Evolutionary conservation across 2,113 vertebrate genomes (phyloP).

Genomic region (Axis porcinus): DNA sequence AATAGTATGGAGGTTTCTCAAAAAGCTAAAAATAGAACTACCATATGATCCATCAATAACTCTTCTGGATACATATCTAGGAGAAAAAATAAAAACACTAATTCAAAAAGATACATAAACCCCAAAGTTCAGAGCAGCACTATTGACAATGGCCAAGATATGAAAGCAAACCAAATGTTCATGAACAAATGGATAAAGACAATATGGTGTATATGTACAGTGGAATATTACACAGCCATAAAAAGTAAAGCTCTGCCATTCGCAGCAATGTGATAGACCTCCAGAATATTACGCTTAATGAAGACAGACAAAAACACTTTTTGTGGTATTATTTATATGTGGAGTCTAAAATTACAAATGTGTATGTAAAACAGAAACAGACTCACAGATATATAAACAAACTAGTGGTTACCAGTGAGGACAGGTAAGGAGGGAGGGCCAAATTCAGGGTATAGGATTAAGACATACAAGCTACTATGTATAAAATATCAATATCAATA

Average conservation of each 20-base stretch:
- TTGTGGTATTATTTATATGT: not conserved
- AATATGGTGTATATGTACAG: not conserved
- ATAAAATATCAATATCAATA: not conserved
- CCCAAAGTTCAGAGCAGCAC: not conserved
- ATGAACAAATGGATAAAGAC: not conserved
- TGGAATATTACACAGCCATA: not conserved
- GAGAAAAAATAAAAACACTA: not conserved
- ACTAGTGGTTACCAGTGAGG: not conserved
- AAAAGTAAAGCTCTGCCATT: not conserved
- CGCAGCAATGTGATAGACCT: not conserved
- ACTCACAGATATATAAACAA: not conserved
- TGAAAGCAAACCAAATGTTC: not conserved
- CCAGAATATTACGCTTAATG: not conserved
- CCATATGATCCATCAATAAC: not conserved
- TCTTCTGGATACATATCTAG: not conserved
- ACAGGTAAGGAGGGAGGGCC: not conserved
- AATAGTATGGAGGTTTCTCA: not conserved
- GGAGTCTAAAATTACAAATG: not conserved
- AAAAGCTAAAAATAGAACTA: not conserved
- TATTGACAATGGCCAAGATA: not conserved
- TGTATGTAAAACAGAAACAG: not conserved
- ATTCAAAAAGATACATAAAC: not conserved
- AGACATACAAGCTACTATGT: not conserved
- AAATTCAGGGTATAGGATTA: not conserved
- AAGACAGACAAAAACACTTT: not conserved